A percentile compares a stretch with the other conserved stretches of the same genome.
phyloP scores from a whole-genome alignment of 2,888 invertebrate species.

The Apodemia zela region DNA sequence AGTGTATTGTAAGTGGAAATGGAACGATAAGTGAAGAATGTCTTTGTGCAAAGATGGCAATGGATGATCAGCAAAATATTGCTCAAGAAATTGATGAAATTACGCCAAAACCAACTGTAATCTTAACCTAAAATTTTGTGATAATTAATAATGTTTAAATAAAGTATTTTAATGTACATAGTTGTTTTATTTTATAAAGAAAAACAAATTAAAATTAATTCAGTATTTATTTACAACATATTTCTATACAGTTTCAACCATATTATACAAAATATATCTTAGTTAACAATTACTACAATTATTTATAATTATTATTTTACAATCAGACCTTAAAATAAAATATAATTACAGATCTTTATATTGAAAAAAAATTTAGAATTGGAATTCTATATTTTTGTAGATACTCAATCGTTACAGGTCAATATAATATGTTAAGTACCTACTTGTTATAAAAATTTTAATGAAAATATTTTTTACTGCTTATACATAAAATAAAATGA shows the following conservation, averaged over 20 bases:
- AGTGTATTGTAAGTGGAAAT: constrained; percentile 64
- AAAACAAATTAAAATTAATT: constrained; percentile 53
- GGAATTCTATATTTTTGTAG: neutral
- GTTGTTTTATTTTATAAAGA: constrained; percentile 17
- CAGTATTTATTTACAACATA: constrained; percentile 78
- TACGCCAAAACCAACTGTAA: constrained; percentile 49
- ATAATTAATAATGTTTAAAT: constrained; percentile 3
- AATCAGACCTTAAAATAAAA: constrained; percentile 61
- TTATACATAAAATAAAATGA: neutral
- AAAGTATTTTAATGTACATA: neutral
- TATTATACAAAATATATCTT: constrained; percentile 78
- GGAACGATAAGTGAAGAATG: constrained; percentile 61
- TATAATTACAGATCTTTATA: constrained; percentile 28
- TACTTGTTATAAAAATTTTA: neutral
- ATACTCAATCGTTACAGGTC: neutral
- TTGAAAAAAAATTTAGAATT: too few relatives aligned
- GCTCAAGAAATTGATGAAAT: constrained; percentile 68
- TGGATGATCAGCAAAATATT: constrained; percentile 52
- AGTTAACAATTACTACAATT: constrained; percentile 68
- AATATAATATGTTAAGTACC: neutral
- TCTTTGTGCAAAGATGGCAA: constrained; percentile 63
- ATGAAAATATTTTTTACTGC: neutral
- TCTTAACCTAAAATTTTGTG: neutral
- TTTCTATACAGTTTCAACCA: constrained; percentile 78
- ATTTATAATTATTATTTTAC: constrained; percentile 66